phyloP scores from a whole-genome alignment of 2,797 vertebrate genomes.

The Coluber constrictor region DNA sequence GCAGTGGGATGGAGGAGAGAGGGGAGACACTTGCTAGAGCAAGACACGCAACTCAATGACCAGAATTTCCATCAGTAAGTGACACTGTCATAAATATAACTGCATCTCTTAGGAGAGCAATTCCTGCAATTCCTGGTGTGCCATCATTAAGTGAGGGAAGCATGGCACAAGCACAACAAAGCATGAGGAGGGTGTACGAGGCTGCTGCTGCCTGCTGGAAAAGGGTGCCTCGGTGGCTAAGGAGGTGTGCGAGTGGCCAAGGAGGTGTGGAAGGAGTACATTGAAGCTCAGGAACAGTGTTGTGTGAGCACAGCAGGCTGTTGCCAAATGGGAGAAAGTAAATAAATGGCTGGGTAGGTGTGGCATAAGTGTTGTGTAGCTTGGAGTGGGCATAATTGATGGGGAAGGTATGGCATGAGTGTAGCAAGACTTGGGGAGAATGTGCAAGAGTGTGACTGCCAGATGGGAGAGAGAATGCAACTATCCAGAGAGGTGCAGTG shows the following conservation, averaged over 20 bases:
- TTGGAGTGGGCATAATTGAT: not conserved
- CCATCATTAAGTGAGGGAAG: not conserved
- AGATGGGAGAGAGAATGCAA: not conserved
- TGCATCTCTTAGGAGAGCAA: not conserved
- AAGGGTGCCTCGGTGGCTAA: not conserved
- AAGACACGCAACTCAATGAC: too few species aligned
- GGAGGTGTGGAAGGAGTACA: not conserved
- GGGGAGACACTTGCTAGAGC: too few species aligned
- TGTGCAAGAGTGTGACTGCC: not conserved
- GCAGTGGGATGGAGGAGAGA: too few species aligned
- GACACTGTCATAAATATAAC: not conserved
- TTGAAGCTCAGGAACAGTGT: too few species aligned
- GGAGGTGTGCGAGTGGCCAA: not conserved
- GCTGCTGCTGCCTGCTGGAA: not conserved
- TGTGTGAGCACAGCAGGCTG: not conserved
- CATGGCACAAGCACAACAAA: not conserved
- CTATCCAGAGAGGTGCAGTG: not conserved
- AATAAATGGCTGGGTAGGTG: not conserved
- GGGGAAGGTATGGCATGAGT: not conserved
- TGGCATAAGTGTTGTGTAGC: too few species aligned
- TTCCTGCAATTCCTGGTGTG: not conserved
- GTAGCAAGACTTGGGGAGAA: not conserved
- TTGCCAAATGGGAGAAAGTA: not conserved
- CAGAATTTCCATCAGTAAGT: not conserved
- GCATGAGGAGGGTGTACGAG: not conserved